Evolutionary conservation across 1,140 invertebrate genomes (phyloP), one percentile per base, ranked within the genome.

Genomic region (Zaprionus vittiger): DNA sequence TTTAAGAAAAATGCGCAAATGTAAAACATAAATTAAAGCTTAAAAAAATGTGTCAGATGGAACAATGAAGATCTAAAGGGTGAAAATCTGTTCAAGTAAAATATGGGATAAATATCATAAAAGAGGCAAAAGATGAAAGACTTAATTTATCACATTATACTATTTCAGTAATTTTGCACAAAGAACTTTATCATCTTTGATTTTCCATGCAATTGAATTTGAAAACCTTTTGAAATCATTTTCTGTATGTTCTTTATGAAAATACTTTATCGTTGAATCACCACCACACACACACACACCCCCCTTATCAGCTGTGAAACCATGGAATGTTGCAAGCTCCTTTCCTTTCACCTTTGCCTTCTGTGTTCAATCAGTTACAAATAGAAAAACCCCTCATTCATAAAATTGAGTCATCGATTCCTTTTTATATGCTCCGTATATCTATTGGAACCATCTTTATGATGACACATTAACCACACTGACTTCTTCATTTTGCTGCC

Each of bases 381-480:
- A 26, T 22, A 67, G 54, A 66, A 52, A 63, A 47, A 31, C 54
- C 28, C 44, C 28, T 26, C 71, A 69, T 55, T 34, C 22, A 62
- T 47, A 47, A 22, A 31, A 26, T 28, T 74, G 72, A 74, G 57
- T 74, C 72, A 74, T 69, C 47, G 22, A 14, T 12, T 49, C 28
- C 34, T 63, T 34, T 61, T 14, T 66, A 14, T 44, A 7, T 26
- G 24, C 41, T 2, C 3, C 24, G 14, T 15, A 38, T 69, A 74
- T 74, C 72, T 24, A 47, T 38, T 37, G 12, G 44, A 49, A 34
- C 20, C 52, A 63, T 74, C 59, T 74, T 70, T 63, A 49, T 75
- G 73, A 64, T 70, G 67, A 70, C 73, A 70, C 66, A 75, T 63
- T 63, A 75, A 70, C 22, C 44, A 52, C 47, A 14, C 7, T 52